These are phyloP conservation scores for Scaptomyza polygonia DNA, from an alignment of 2,888 invertebrate species.

Conservation along the genomic window DNA sequence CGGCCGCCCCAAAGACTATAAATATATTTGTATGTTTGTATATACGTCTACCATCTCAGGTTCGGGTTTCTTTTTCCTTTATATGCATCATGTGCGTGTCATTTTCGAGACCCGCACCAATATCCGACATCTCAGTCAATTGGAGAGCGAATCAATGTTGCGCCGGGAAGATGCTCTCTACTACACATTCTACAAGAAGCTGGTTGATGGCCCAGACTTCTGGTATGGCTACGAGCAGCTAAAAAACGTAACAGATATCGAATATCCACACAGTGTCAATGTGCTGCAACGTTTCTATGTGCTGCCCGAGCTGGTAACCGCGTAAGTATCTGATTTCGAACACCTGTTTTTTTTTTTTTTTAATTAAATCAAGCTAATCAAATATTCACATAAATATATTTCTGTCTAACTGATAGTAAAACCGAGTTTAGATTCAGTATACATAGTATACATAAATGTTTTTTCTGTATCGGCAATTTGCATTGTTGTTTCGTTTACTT, in stretches of 20 bases:
- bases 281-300: constrained; percentile 93
- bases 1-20: constrained; percentile 19
- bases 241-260: constrained; percentile 90
- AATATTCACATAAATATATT: not conserved
- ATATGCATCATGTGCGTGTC: constrained; percentile 87
- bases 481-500: not conserved
- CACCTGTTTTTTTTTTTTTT: not conserved
- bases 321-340: constrained; percentile 63
- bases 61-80: constrained; percentile 86
- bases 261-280: constrained; percentile 92
- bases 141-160: constrained; percentile 93
- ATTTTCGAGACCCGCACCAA: constrained; percentile 93
- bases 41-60: constrained; percentile 84
- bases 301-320: constrained; percentile 90
- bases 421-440: not conserved
- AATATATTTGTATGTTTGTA: not conserved
- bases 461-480: not conserved
- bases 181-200: constrained; percentile 93
- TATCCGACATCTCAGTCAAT: constrained; percentile 92
- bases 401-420: not conserved
- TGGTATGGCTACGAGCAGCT: constrained; percentile 87
- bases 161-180: constrained; percentile 95
- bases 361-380: no score
- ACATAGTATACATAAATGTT: not conserved
- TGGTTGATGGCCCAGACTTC: constrained; percentile 88